Percentiles rank a stretch among this genome's conserved stretches.
Conservation (phyloP, 2,113 vertebrate genomes). For the Macrotus californicus region DNA sequence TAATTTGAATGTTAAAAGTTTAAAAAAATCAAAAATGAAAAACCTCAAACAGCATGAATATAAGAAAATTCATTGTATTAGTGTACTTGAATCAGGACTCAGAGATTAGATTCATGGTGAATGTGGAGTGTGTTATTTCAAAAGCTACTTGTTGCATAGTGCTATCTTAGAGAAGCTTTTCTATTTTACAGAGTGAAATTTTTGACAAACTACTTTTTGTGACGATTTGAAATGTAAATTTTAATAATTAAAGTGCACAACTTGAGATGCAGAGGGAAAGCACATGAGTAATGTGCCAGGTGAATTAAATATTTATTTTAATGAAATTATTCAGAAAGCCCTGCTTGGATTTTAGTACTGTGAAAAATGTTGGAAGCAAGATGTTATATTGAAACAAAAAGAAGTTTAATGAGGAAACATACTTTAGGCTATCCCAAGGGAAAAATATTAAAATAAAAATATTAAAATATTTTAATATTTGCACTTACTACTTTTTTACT, state of each 20-base stretch:
- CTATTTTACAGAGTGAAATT: background rate
- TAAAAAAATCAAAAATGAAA: background rate
- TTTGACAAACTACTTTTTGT: constrained; percentile 11
- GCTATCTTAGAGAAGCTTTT: background rate
- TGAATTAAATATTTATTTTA: constrained; percentile 57
- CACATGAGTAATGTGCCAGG: background rate
- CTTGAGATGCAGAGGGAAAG: background rate
- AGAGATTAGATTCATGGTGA: background rate
- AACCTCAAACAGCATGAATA: background rate
- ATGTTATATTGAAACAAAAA: background rate
- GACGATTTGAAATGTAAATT: constrained; percentile 42
- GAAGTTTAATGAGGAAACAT: constrained; percentile 40
- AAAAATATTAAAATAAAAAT: background rate
- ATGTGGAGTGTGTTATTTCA: background rate
- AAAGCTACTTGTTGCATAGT: background rate
- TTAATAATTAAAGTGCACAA: constrained; percentile 34
- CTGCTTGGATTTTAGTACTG: background rate
- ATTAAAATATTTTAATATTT: constrained; percentile 20
- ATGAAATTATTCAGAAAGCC: constrained; percentile 5
- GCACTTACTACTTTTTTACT: constrained; percentile 23
- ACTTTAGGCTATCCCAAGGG: background rate
- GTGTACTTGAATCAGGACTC: background rate
- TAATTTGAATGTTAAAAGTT: background rate
- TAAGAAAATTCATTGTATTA: background rate
- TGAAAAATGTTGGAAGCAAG: constrained; percentile 23